A percentile compares a stretch with the other conserved stretches of the same genome.
These are phyloP conservation scores for Thalpophila matura DNA, from an alignment of 2,888 invertebrate genomes.

Conservation along the genomic window DNA sequence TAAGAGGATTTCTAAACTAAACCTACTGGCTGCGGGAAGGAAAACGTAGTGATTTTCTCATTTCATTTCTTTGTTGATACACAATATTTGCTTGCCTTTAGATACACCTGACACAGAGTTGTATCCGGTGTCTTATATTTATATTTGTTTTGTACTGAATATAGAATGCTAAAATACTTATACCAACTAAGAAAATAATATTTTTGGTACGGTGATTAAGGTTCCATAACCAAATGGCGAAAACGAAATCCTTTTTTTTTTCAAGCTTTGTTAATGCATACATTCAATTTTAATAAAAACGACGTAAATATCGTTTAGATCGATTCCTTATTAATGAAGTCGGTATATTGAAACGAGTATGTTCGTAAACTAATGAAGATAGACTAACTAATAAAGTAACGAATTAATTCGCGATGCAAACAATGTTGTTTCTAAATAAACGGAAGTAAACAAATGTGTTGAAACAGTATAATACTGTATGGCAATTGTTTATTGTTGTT, in stretches of 20 bases:
- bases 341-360: too few species aligned
- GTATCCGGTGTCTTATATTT: neutral
- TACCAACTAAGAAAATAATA: too few species aligned
- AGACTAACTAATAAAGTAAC: too few species aligned
- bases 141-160: neutral
- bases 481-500: slow-evolving; percentile 37
- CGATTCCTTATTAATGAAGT: neutral
- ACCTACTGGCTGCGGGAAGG: neutral
- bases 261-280: too few species aligned
- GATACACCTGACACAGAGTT: slow-evolving; percentile 12
- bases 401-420: slow-evolving; percentile 22
- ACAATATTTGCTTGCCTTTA: slow-evolving; percentile 17
- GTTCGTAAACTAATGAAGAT: too few species aligned
- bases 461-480: neutral
- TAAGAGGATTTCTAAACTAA: slow-evolving; percentile 15
- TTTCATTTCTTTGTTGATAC: slow-evolving; percentile 24
- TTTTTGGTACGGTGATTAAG: too few species aligned
- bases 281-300: too few species aligned
- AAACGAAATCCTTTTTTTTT: too few species aligned
- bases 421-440: slow-evolving; percentile 25
- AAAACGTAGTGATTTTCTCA: slow-evolving; percentile 9
- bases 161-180: too few species aligned
- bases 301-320: neutral
- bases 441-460: slow-evolving; percentile 17
- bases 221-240: too few species aligned